Evolutionary conservation across 2,888 invertebrate genomes (phyloP), one percentile per base, ranked within the genome.

Genomic region (Drosophila sordidula): DNA sequence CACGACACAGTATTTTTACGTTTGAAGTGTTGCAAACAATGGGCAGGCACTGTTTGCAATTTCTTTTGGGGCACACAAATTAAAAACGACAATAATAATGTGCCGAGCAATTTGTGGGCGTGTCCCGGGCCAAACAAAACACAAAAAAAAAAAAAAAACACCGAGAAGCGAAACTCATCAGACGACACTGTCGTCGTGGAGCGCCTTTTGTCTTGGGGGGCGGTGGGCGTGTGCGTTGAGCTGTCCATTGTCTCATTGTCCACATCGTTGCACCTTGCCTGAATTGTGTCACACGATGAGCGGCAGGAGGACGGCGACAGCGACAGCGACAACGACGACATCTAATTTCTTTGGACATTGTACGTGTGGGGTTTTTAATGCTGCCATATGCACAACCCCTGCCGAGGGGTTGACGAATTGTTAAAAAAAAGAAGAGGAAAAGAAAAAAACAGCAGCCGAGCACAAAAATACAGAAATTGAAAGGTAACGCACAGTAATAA

Each of bases 301-400:
- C 47, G 38, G 36, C 6, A 41, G 34, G 11, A 41, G 9, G 25
- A 32, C 32, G 22, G 42, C 47, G 49, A 42, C 62, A 45, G 42
- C 47, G 49, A 42, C 62, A 45, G 62, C 68, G 54, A 51, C 70
- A 56, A 38, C 68, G 76, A 65, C 69, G 34, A 80, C 81, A 82
- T 82, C 83, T 85, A 85, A 85, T 87, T 85, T 85, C 87, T 87
- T 87, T 85, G 86, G 87, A 85, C 88, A 83, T 83, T 76, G 80
- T 81, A 81, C 84, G 76, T 83, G 80, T 83, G 73, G 80, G 74
- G 84, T 88, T 91, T 90, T 91, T 91, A 92, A 92, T 92, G 89
- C 90, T 84, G 91, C 92, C 92, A 92, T 92, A 92, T 92, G 92
- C 91, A 91, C 91, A 82, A 82, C 78, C 86, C 86, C 83, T 36